Evolutionary conservation across 1,140 invertebrate genomes (phyloP), one percentile per base, ranked within the genome.

Genomic region (Aphaenogaster rudis): DNA sequence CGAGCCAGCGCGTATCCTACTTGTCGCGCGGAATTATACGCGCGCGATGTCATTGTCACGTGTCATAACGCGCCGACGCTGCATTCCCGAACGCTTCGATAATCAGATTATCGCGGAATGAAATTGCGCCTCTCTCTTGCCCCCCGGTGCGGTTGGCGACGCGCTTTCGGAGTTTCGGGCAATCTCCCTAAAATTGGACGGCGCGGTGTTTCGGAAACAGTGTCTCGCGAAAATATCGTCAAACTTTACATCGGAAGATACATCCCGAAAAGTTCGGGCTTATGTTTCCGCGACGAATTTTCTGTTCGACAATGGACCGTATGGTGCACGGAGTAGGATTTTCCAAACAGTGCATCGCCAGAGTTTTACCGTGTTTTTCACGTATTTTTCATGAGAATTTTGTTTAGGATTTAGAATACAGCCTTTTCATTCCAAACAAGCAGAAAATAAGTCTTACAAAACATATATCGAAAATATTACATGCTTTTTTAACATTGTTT

Each of bases 91-190:
- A 84, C 13, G 42, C 69, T 36, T 21, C 69, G 33, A 61, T 76
- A 84, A 84, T 74, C 80, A 84, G 42, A 84, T 84, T 76, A 84
- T 61, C 54, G 42, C 69, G 54, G 33, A 76, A 84, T 84, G 80
- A 84, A 84, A 84, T 84, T 76, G 80, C 54, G 13, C 28, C 39
- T 36, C 33, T 74, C 21, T 39, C 28, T 28, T 17, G 66, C 64
- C 11, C 3, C 3, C n/a, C n/a, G 57, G 54, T 54, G 11, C 2
- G n/a, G 78, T 52, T 54, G n/a, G n/a, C 48, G 33, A n/a, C 13
- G 36, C 50, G 52, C 50, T 81, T 48, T 59, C 50, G 13, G 63
- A 84, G 80, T 76, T 76, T 28, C 28, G 42, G n/a, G 17, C 57
- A 76, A 84, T 76, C 69, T 61, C 69, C 57, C 80, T 84, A 76